Base-by-base conservation (phyloP, 23 tunicate genomes). In the Aplidium turbinatum region DNA sequence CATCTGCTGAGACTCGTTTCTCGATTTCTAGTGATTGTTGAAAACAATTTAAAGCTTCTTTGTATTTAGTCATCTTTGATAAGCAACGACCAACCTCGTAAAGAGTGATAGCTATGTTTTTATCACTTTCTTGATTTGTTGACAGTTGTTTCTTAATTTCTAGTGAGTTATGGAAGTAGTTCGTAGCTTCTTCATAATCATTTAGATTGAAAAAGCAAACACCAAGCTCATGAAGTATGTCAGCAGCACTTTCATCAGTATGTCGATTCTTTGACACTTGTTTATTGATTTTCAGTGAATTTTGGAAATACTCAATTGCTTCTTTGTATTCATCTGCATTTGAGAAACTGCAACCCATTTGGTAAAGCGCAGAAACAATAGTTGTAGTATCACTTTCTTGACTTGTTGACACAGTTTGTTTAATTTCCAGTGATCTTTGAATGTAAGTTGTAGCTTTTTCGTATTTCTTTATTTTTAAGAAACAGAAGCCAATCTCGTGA, bases 21-120 rank as follows among this genome's bases (percentile, higher is more conserved):
- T 7, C 4, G n/a, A 60, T 60, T 60, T 26, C 35, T 25, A 60
- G n/a, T 30, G 67, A 26, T 29, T 60, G 9, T 60, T 60, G 11
- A 13, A 60, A 60, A 26, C 35, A 60, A 7, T 26, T 5, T 4
- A 26, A 4, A 26, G 67, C 67, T 7, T 25, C 67, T 5, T 11
- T 5, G 6, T 16, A 29, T 60, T 29, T 5, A 4, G 30, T 29
- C 36, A 30, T 4, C 22, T 60, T 30, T 4, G 31, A 30, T 3
- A 9, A 60, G 31, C 67, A 60, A 18, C 23, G 60, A 54, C 60
- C 60, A 54, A 54, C n/a, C 22, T 5, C 19, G 23, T 11, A n/a
- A 13, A 13, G 21, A 54, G 23, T 54, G 4, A 11, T n/a, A 54
- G 60, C 60, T 25, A 54, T 4, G 23, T 54, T n/a, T n/a, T 11